Evolutionary conservation across 2,888 invertebrate species (phyloP), one percentile per base, ranked within the genome.

Genomic region (Lepeophtheirus nordmannii): DNA sequence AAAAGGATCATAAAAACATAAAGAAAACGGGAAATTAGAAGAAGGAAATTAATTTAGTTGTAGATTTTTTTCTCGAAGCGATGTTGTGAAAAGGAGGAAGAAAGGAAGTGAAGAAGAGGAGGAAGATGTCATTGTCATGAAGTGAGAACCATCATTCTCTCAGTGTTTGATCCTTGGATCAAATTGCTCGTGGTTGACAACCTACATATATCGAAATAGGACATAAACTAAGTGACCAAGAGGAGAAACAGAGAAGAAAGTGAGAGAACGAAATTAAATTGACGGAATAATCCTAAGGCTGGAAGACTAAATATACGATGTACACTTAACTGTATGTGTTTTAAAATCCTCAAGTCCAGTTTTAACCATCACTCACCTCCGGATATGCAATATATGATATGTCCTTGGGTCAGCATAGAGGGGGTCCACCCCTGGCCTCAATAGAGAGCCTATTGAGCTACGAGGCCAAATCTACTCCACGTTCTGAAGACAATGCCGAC

Each of bases 341-440:
- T 30, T 30, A 30, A 30, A 30, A 5, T 30, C 30, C 30, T 7
- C 2, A 7, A 30, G 30, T 30, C 7, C 30, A 30, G 30, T 30
- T 30, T 30, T 7, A 30, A 30, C 7, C 2, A 30, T 30, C 7
- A 30, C 30, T 7, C 30, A 5, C 2, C 30, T 30, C 30, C 30
- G 53, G 53, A 14, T 46, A 46, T 46, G 53, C 53, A 46, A 14
- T 46, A 46, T 46, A 46, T 46, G 53, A 46, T 14, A 46, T 46
- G 53, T 46, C 53, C 53, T 8, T 46, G 53, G 53, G 63, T 20
- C 53, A 22, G 22, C 46, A 63, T 11, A 22, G 64, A 14, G 41
- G 41, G 56, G 68, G 38, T 10, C 65, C 66, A 14, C 62, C 68
- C 62, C 56, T 67, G 46, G 62, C 65, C 39, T 66, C 66, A 30